Evolutionary conservation across 2,113 vertebrate genomes (phyloP).

Genomic region (Pelecanus crispus): DNA sequence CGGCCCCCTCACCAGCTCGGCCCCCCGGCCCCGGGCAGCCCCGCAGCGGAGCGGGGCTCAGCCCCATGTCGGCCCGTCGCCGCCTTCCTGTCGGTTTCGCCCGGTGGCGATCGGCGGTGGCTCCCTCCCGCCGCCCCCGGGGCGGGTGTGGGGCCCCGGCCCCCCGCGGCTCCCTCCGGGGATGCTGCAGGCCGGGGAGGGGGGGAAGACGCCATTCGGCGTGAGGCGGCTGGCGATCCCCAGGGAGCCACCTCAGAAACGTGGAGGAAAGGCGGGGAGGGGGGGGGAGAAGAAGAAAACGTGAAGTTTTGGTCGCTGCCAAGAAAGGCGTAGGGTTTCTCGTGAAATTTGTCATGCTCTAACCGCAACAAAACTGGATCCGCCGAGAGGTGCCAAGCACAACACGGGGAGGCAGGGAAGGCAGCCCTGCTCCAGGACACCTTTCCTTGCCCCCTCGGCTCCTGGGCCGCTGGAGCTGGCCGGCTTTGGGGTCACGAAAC

Average conservation of each 20-base stretch:
- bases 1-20: too few relatives aligned
- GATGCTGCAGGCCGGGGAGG: not conserved
- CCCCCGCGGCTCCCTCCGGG: not conserved
- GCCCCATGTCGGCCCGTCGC: too few relatives aligned
- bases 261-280: not conserved
- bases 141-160: not conserved
- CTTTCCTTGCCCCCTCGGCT: too few relatives aligned
- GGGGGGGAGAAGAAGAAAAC: not conserved
- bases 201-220: not conserved
- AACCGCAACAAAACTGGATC: not conserved
- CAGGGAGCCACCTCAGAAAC: not conserved
- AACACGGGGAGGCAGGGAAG: not conserved
- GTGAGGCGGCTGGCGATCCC: not conserved
- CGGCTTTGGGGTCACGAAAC: fast-evolving
- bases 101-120: not conserved
- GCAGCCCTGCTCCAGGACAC: not conserved
- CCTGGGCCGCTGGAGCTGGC: not conserved
- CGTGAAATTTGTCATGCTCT: not conserved
- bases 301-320: slow-evolving; percentile 6
- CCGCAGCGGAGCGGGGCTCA: too few relatives aligned
- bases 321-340: not conserved
- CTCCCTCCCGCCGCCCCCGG: too few relatives aligned
- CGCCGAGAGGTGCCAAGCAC: not conserved
- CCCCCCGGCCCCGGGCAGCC: too few relatives aligned
- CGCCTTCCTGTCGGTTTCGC: not conserved